Percentiles rank a stretch among this genome's conserved stretches.
These are phyloP conservation scores for Lepisosteus oculatus DNA, from an alignment of 2,113 vertebrate species.

Conservation along the genomic window DNA sequence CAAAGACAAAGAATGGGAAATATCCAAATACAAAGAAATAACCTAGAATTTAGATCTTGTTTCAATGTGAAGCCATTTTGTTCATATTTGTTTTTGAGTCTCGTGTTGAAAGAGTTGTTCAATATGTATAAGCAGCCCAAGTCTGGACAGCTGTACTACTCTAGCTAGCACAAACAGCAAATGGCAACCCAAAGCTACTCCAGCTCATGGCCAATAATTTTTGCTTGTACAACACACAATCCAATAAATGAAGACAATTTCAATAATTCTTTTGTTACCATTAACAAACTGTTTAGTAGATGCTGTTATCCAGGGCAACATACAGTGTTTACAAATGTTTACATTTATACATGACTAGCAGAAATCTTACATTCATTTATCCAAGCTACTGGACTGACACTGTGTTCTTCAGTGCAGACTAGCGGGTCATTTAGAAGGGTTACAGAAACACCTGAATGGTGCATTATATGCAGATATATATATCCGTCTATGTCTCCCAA, in stretches of 20 bases:
- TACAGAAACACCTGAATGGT: neutral
- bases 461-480: too few species aligned
- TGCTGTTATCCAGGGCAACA: too few species aligned
- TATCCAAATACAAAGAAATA: too few species aligned
- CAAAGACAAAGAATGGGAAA: too few species aligned
- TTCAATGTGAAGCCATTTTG: neutral
- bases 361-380: neutral
- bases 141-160: conserved; percentile 2
- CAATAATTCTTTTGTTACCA: too few species aligned
- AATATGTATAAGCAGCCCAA: neutral
- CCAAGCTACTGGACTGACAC: neutral
- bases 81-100: neutral
- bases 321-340: too few species aligned
- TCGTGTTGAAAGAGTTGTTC: neutral
- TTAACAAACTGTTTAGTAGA: too few species aligned
- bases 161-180: neutral
- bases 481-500: too few species aligned
- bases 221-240: conserved; percentile 1
- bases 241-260: neutral
- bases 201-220: neutral
- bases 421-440: neutral
- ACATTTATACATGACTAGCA: too few species aligned
- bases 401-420: neutral
- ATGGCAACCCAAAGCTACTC: neutral
- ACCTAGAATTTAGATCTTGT: neutral